Conservation (phyloP, 2,888 invertebrate genomes). For the Nemotelus pantherinus region DNA sequence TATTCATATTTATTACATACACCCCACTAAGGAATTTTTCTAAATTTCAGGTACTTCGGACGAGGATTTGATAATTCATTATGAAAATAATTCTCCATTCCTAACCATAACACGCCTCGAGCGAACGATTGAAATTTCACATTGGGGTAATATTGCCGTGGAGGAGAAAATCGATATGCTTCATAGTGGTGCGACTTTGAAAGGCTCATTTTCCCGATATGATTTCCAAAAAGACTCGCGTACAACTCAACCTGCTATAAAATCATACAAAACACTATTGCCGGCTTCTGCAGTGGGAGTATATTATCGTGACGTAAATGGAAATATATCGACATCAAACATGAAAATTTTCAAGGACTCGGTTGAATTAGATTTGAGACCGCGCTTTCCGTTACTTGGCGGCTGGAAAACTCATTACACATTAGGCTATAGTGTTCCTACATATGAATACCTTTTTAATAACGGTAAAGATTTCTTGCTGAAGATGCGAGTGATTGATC, state of each 20-base stretch:
- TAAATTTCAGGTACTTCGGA: conserved; percentile 66
- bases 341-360: conserved; percentile 88
- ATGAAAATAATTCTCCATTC: conserved; percentile 96
- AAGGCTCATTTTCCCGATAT: conserved; percentile 95
- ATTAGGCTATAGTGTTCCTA: conserved; percentile 96
- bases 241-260: conserved; percentile 87
- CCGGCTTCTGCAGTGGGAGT: conserved; percentile 93
- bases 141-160: conserved; percentile 99
- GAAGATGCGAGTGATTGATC: conserved; percentile 95
- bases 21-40: background rate
- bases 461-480: conserved; percentile 82
- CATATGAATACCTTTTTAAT: conserved; percentile 92
- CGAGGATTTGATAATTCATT: conserved; percentile 83
- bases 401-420: conserved; percentile 99
- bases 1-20: background rate
- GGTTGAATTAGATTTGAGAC: conserved; percentile 94
- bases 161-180: conserved; percentile 92
- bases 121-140: conserved; percentile 93
- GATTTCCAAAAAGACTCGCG: conserved; percentile 95
- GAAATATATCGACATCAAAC: conserved; percentile 97
- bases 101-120: conserved; percentile 89
- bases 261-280: conserved; percentile 86
- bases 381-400: conserved; percentile 96
- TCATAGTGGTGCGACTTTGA: conserved; percentile 92
- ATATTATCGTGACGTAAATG: conserved; percentile 96